Evolutionary conservation across 1,140 invertebrate genomes (phyloP).

Genomic region (Steinernema feltiae): DNA sequence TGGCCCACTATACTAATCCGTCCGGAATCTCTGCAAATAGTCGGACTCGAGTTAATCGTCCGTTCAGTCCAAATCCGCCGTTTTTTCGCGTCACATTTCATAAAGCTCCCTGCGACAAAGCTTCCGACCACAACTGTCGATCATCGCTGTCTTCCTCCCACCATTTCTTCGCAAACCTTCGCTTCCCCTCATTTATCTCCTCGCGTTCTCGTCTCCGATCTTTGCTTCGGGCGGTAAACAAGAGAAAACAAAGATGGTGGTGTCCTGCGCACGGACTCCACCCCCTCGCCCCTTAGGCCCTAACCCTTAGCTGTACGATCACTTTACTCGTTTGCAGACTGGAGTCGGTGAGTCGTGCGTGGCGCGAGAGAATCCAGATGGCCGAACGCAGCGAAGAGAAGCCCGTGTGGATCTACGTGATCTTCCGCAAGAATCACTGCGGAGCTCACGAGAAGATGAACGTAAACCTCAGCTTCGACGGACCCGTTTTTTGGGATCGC

Average conservation of each 20-base stretch:
- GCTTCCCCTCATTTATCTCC: background rate
- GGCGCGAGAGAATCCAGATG: background rate
- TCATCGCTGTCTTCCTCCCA: background rate
- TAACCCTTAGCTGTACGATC: background rate
- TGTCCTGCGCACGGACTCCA: background rate
- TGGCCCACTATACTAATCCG: conserved; percentile 7
- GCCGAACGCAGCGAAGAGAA: conserved; percentile 28
- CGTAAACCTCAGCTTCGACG: conserved; percentile 51
- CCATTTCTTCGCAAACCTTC: background rate
- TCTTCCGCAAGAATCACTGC: conserved; percentile 53
- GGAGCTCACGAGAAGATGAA: conserved; percentile 55
- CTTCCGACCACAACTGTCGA: conserved; percentile 1
- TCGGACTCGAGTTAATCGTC: background rate
- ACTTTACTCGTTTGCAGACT: background rate
- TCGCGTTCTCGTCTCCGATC: background rate
- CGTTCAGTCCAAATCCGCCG: too few relatives aligned
- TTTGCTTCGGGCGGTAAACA: background rate
- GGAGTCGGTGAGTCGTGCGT: background rate
- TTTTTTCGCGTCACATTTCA: conserved; percentile 7
- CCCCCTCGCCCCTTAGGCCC: background rate
- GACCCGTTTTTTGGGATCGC: conserved; percentile 55
- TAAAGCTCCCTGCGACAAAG: background rate
- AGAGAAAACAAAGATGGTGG: background rate
- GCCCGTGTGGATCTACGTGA: conserved; percentile 56
- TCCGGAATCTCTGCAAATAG: background rate